phyloP scores from a whole-genome alignment of 2,113 vertebrate genomes.

The Hydrochoerus hydrochaeris region DNA sequence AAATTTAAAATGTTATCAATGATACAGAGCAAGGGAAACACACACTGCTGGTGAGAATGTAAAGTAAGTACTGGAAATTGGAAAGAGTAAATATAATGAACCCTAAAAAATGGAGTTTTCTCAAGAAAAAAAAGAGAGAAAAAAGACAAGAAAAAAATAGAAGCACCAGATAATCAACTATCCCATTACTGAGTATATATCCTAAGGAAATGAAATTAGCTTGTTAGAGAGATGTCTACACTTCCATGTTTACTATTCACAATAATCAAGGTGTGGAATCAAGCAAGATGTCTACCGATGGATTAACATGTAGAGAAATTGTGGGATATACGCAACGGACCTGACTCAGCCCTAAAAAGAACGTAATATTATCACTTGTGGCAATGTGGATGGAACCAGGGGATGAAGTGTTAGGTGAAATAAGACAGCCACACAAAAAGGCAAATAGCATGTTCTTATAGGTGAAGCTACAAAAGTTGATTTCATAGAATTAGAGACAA shows the following conservation, averaged over 20 bases:
- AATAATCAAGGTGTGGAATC: neutral
- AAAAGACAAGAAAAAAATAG: neutral
- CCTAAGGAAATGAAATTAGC: neutral
- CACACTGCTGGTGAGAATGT: neutral
- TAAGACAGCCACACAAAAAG: neutral
- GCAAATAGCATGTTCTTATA: neutral
- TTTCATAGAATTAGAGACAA: neutral
- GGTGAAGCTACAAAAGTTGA: neutral
- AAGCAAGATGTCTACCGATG: neutral
- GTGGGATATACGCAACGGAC: neutral
- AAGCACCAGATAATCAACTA: neutral
- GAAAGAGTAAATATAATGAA: neutral
- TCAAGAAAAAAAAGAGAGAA: neutral
- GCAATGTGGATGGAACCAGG: neutral
- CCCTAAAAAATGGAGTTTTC: neutral
- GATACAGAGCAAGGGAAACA: neutral
- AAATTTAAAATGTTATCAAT: neutral
- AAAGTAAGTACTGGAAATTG: neutral
- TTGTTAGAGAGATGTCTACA: neutral
- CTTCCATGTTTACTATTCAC: neutral
- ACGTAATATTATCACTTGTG: neutral
- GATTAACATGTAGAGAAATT: neutral
- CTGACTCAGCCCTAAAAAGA: neutral
- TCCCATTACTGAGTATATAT: neutral
- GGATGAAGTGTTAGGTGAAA: neutral